A percentile compares a stretch with the other conserved stretches of the same genome.
Conservation (phyloP, 1,140 invertebrate genomes). For the Diprion similis region DNA sequence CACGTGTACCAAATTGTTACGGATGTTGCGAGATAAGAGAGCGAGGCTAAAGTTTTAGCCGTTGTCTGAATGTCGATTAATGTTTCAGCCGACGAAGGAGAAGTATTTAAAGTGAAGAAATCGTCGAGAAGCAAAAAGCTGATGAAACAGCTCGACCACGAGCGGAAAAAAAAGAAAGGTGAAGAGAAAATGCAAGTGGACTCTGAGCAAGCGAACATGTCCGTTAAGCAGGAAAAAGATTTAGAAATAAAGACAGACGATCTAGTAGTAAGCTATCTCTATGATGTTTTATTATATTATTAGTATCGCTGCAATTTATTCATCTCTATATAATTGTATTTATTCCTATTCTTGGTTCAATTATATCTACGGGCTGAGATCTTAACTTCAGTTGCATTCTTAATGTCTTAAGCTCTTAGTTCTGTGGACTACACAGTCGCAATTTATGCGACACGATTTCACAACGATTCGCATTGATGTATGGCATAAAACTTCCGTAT, state of each 20-base stretch:
- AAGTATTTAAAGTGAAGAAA: constrained; percentile 94
- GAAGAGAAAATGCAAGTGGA: constrained; percentile 66
- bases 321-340: not conserved
- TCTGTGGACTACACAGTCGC: not conserved
- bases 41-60: not conserved
- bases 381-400: no score
- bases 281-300: constrained; percentile 57
- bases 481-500: no score
- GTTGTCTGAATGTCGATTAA: not conserved
- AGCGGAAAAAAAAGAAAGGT: constrained; percentile 74
- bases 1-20: not conserved
- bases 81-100: constrained; percentile 78
- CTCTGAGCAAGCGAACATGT: constrained; percentile 56
- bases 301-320: constrained; percentile 32
- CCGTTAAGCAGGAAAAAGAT: constrained; percentile 62
- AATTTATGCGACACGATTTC: no score
- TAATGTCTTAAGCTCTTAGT: not conserved
- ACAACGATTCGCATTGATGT: no score
- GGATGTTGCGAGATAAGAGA: not conserved
- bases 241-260: constrained; percentile 69
- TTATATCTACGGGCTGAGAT: no score
- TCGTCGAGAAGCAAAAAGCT: constrained; percentile 92
- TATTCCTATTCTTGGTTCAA: not conserved
- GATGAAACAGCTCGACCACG: constrained; percentile 85
- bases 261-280: constrained; percentile 65